phyloP scores from a whole-genome alignment of 2,113 vertebrate species.

The Toxostoma redivivum region DNA sequence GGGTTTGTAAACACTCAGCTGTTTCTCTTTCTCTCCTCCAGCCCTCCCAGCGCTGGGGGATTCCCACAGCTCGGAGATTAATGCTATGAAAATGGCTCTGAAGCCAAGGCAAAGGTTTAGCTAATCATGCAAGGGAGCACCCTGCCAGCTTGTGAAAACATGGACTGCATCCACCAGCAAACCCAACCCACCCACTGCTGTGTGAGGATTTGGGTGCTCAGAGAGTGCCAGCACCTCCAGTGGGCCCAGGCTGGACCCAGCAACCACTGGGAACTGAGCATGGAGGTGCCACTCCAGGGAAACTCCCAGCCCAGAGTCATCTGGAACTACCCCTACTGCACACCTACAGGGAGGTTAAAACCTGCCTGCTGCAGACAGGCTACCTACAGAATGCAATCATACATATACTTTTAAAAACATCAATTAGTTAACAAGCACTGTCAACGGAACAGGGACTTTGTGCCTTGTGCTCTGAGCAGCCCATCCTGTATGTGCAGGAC shows the following conservation, averaged over 20 bases:
- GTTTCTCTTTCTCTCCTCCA: background rate
- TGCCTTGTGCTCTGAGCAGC: background rate
- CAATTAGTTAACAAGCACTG: background rate
- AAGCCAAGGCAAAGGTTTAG: background rate
- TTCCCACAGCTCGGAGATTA: background rate
- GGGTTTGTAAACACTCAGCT: background rate
- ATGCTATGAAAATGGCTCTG: background rate
- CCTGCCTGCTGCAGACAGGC: background rate
- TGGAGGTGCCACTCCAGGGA: fast-evolving
- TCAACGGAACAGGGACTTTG: background rate
- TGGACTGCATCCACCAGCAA: background rate
- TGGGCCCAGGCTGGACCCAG: background rate
- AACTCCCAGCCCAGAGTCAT: background rate
- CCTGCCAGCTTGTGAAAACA: background rate
- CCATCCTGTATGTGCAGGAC: fast-evolving
- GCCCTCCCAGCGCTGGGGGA: fast-evolving
- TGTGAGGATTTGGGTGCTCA: background rate
- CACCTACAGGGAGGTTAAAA: background rate
- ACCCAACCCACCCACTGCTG: background rate
- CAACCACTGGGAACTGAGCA: background rate
- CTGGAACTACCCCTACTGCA: background rate
- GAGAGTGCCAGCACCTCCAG: background rate
- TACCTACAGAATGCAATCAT: background rate
- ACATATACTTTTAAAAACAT: fast-evolving
- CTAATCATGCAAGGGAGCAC: background rate